phyloP scores from a whole-genome alignment of 2,888 invertebrate species.

The Spodoptera exigua region DNA sequence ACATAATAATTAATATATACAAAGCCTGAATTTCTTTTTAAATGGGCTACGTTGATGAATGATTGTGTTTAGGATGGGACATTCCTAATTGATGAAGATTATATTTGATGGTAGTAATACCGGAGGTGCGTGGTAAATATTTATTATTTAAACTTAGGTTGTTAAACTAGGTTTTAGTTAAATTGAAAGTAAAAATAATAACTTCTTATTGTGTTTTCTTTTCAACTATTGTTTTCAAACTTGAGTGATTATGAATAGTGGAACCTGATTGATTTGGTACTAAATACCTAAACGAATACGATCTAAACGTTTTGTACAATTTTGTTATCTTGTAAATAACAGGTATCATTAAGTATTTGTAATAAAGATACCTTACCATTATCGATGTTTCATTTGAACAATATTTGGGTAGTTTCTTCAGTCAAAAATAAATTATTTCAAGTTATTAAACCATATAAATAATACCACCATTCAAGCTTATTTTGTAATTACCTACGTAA shows the following conservation, averaged over 20 bases:
- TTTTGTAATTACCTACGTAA: too few species aligned
- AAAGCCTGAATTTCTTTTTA: slow-evolving; percentile 34
- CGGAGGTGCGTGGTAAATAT: slow-evolving; percentile 76
- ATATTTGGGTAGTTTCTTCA: too few species aligned
- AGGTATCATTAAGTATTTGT: slow-evolving; percentile 79
- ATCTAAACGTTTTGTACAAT: slow-evolving; percentile 68
- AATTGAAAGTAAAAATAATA: slow-evolving; percentile 56
- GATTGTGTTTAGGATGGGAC: slow-evolving; percentile 63
- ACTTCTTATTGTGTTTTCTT: slow-evolving; percentile 47
- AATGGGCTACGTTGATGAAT: slow-evolving; percentile 37
- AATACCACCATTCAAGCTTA: too few species aligned
- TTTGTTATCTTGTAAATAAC: slow-evolving; percentile 81
- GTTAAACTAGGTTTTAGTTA: slow-evolving; percentile 65
- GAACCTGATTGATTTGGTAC: slow-evolving; percentile 37
- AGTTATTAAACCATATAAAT: too few species aligned
- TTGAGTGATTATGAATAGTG: slow-evolving; percentile 45
- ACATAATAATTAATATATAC: slow-evolving; percentile 41
- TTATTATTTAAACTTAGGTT: slow-evolving; percentile 75
- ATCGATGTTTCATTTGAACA: slow-evolving; percentile 70
- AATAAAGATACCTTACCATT: slow-evolving; percentile 82
- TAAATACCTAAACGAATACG: slow-evolving; percentile 48
- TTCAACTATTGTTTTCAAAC: slow-evolving; percentile 40
- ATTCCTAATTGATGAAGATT: slow-evolving; percentile 68
- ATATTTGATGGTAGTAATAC: slow-evolving; percentile 65
- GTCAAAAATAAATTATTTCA: too few species aligned